Percentiles rank a stretch among this genome's conserved stretches.
Evolutionary conservation across 2,113 vertebrate species (phyloP).

Genomic region (Labrus mixtus): DNA sequence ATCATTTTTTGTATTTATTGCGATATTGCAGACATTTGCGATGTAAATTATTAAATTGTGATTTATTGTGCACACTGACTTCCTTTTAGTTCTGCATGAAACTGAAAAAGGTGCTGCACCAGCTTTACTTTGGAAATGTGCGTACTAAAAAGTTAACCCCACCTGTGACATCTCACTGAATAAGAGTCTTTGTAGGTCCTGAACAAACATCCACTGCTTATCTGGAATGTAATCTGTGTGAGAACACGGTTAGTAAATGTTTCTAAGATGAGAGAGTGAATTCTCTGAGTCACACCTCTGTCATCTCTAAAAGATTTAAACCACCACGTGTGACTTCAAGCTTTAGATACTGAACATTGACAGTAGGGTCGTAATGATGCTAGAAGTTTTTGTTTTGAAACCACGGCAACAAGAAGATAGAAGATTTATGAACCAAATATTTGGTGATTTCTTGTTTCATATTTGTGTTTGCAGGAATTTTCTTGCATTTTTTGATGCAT

Average conservation of each 20-base stretch:
- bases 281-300: neutral
- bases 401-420: neutral
- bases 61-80: too few species aligned
- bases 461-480: too few species aligned
- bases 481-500: too few species aligned
- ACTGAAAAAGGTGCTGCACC: neutral
- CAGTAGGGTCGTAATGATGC: neutral
- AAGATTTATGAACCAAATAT: too few species aligned
- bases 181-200: neutral
- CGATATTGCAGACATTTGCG: too few species aligned
- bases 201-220: neutral
- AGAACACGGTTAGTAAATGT: neutral
- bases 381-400: neutral
- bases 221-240: constrained; percentile 47
- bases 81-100: neutral
- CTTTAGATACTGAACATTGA: neutral
- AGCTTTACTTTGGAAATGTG: neutral
- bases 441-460: too few species aligned
- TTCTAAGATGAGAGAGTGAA: constrained; percentile 19
- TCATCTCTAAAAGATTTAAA: neutral
- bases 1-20: too few species aligned
- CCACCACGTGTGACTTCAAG: neutral
- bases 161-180: neutral
- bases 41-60: too few species aligned
- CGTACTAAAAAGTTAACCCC: neutral